Evolutionary conservation across 2,113 vertebrate genomes (phyloP).

Genomic region (Crotalus helleri): DNA sequence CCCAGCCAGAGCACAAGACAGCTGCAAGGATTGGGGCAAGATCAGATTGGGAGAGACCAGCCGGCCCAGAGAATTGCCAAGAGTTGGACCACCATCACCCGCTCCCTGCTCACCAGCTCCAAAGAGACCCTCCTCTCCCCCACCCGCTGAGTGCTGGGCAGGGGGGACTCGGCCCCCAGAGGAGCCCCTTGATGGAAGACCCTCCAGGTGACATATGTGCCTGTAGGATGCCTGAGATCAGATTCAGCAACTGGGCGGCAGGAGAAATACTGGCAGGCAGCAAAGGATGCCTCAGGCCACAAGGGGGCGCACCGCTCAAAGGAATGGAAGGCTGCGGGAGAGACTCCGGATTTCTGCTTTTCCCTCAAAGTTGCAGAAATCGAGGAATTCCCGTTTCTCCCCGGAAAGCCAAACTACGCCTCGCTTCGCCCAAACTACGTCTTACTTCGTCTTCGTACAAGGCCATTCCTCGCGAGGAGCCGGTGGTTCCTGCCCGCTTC

Average conservation of each 20-base stretch:
- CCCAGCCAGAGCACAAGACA: neutral
- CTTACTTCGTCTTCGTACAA: slow-evolving; percentile 95
- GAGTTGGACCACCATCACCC: neutral
- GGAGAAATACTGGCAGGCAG: neutral
- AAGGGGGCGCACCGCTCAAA: neutral
- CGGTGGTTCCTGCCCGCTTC: slow-evolving; percentile 82
- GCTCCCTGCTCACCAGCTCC: neutral
- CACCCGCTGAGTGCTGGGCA: neutral
- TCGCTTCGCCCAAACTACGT: neutral
- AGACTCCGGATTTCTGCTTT: too few relatives aligned
- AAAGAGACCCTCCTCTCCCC: neutral
- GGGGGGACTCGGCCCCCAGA: neutral
- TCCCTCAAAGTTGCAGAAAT: too few relatives aligned
- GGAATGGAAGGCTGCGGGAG: neutral
- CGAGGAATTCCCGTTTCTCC: neutral
- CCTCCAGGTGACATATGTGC: neutral
- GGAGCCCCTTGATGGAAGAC: neutral
- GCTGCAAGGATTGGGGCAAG: too few relatives aligned
- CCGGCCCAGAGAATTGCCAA: too few relatives aligned
- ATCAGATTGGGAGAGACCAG: neutral
- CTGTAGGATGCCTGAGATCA: too few relatives aligned
- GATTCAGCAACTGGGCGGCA: too few relatives aligned
- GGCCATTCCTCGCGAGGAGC: slow-evolving; percentile 87
- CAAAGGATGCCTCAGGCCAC: neutral
- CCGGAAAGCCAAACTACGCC: too few relatives aligned